These are phyloP conservation scores for Dysmachus trigonus DNA, from an alignment of 2,888 invertebrate genomes.

Conservation along the genomic window DNA sequence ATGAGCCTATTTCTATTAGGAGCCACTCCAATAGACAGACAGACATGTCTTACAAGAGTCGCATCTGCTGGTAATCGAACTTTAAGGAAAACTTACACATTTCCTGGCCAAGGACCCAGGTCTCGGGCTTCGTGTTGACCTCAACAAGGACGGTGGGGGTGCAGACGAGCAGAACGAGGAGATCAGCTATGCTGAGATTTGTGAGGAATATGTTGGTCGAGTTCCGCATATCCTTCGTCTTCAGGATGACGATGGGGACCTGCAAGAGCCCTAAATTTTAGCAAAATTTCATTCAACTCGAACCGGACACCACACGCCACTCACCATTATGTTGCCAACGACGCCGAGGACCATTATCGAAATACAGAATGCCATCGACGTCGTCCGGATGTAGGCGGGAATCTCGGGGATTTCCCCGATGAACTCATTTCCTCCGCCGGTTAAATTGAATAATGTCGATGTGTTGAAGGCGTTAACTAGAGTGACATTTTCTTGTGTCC, in stretches of 20 bases:
- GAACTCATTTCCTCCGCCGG: not conserved
- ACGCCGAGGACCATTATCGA: conserved; percentile 89
- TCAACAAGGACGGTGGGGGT: conserved; percentile 95
- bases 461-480: conserved; percentile 51
- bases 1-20: too few relatives aligned
- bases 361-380: conserved; percentile 88
- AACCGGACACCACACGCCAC: conserved; percentile 68
- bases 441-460: conserved; percentile 50
- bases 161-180: conserved; percentile 89
- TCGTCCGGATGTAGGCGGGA: conserved; percentile 86
- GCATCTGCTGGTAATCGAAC: conserved; percentile 20
- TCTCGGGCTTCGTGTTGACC: conserved; percentile 88
- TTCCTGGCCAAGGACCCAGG: conserved; percentile 90
- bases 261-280: conserved; percentile 50
- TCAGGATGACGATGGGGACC: conserved; percentile 88
- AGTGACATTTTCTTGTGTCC: conserved; percentile 51
- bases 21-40: not conserved
- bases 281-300: not conserved
- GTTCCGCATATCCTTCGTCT: conserved; percentile 92
- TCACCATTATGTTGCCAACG: conserved; percentile 87
- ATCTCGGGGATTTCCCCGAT: conserved; percentile 67
- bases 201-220: conserved; percentile 95
- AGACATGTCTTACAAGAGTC: not conserved
- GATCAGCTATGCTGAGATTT: conserved; percentile 91
- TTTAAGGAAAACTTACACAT: conserved; percentile 84